These are phyloP conservation scores for Eudemis profundana DNA, from an alignment of 2,888 invertebrate genomes.

Conservation along the genomic window DNA sequence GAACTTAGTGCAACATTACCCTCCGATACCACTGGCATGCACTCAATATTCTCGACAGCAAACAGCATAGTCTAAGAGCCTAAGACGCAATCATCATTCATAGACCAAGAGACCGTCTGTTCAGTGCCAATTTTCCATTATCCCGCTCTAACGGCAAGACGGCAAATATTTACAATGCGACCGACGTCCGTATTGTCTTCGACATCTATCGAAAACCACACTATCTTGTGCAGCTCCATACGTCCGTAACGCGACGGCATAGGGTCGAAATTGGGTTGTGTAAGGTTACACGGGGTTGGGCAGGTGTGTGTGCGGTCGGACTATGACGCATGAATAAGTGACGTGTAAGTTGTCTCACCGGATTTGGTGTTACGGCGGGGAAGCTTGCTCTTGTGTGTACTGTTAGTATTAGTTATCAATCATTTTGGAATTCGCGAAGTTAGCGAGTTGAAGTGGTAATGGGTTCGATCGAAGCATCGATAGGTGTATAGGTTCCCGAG, in stretches of 20 bases:
- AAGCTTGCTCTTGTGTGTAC: conserved; percentile 1
- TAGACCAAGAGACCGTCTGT: conserved; percentile 63
- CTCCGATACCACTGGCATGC: neutral
- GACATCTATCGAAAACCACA: conserved; percentile 61
- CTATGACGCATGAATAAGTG: conserved; percentile 43
- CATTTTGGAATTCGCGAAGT: no score
- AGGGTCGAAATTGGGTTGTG: conserved; percentile 51
- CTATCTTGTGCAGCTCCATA: conserved; percentile 50
- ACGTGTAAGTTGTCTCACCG: conserved; percentile 37
- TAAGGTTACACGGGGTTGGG: neutral
- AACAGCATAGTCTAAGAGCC: conserved; percentile 50
- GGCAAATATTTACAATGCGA: conserved; percentile 66
- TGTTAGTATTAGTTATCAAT: conserved; percentile 7
- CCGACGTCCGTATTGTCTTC: conserved; percentile 64
- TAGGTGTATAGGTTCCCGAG: no score
- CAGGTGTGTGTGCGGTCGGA: conserved; percentile 20
- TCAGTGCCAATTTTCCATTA: conserved; percentile 75
- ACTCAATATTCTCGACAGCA: conserved; percentile 22
- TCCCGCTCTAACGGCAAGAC: conserved; percentile 63
- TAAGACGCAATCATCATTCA: conserved; percentile 62
- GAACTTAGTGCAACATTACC: neutral
- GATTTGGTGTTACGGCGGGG: conserved; percentile 22
- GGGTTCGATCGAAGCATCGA: no score
- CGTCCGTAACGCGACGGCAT: conserved; percentile 48
- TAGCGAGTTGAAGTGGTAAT: no score